These are phyloP conservation scores for Caranx ignobilis DNA, from an alignment of 2,113 vertebrate species.

Conservation along the genomic window DNA sequence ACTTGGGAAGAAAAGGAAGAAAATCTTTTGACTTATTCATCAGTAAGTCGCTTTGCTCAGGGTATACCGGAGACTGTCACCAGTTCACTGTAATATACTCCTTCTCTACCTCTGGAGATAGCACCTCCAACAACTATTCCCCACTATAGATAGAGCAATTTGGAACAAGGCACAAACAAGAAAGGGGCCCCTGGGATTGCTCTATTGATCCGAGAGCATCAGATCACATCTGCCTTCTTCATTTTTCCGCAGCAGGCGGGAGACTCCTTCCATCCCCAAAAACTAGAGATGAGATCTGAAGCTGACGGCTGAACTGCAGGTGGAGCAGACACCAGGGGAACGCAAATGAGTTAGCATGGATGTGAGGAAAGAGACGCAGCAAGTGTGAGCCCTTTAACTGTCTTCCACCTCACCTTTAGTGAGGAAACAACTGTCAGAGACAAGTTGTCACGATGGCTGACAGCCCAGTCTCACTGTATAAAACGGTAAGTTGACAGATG, in stretches of 20 bases:
- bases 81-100: slow-evolving; percentile 9
- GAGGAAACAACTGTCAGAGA: slow-evolving; percentile 36
- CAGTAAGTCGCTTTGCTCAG: slow-evolving; percentile 18
- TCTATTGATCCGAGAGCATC: slow-evolving; percentile 69
- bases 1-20: neutral
- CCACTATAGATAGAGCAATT: slow-evolving; percentile 56
- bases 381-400: slow-evolving; percentile 15
- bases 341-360: slow-evolving; percentile 9
- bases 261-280: slow-evolving; percentile 31
- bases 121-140: slow-evolving; percentile 32
- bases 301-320: slow-evolving; percentile 62
- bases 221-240: slow-evolving; percentile 55
- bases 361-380: slow-evolving; percentile 1
- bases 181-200: slow-evolving; percentile 38
- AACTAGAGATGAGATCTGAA: slow-evolving; percentile 61
- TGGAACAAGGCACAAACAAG: slow-evolving; percentile 51
- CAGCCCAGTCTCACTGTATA: slow-evolving; percentile 45
- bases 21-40: slow-evolving; percentile 19
- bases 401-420: slow-evolving; percentile 18
- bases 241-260: slow-evolving; percentile 24
- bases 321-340: slow-evolving; percentile 31
- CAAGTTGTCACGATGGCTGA: slow-evolving; percentile 45
- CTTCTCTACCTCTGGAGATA: slow-evolving; percentile 31
- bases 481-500: slow-evolving; percentile 37
- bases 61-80: slow-evolving; percentile 14